Percentiles rank a stretch among this genome's conserved stretches.
Conservation (phyloP, 1,140 invertebrate genomes). For the Pseudomyrmex cubaensis region DNA sequence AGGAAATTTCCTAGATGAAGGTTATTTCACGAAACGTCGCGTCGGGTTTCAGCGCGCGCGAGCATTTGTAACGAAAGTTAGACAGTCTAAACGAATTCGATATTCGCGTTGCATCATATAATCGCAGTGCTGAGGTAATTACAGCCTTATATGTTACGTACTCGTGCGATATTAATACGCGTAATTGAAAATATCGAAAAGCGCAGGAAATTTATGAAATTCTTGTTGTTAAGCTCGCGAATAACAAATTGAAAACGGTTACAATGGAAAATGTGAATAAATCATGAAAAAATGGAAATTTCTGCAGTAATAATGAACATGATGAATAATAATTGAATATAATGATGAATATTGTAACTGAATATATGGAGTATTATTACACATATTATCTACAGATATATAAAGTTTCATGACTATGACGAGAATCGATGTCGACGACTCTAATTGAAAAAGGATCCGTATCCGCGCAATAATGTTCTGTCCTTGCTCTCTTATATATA, state of each 20-base stretch:
- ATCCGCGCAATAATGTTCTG: slow-evolving; percentile 16
- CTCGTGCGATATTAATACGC: too few relatives aligned
- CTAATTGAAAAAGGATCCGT: slow-evolving; percentile 54
- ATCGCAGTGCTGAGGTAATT: too few relatives aligned
- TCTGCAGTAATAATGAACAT: not conserved
- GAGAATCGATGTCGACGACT: slow-evolving; percentile 15
- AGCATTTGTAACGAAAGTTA: not conserved
- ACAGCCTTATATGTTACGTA: too few relatives aligned
- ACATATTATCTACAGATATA: not conserved
- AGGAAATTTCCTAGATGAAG: not conserved
- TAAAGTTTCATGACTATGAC: not conserved
- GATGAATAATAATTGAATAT: not conserved
- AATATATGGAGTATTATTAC: not conserved
- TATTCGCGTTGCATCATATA: not conserved
- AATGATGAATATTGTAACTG: slow-evolving; percentile 21
- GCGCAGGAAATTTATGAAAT: not conserved
- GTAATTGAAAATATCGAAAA: not conserved
- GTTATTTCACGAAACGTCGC: not conserved
- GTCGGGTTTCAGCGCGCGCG: not conserved
- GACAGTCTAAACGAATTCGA: not conserved
- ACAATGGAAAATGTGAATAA: not conserved
- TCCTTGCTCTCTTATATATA: not conserved
- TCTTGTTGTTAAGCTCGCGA: too few relatives aligned
- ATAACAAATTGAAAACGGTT: too few relatives aligned
- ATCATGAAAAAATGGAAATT: not conserved